These are phyloP conservation scores for Epizoanthus stellaris DNA, from an alignment of 92 coral and sea anemone species.

Conservation along the genomic window DNA sequence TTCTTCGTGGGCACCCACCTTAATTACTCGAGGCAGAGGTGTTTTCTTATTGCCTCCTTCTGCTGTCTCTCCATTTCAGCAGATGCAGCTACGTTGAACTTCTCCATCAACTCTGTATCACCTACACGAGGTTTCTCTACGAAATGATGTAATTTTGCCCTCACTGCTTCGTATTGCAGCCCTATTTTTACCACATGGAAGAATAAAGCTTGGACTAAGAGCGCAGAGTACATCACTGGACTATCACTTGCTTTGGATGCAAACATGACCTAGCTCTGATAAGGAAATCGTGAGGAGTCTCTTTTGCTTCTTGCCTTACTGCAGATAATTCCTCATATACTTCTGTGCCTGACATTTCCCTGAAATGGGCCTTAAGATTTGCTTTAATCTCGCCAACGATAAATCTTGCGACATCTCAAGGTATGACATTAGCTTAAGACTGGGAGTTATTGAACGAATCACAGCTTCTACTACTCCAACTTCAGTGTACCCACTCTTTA, in stretches of 20 bases:
- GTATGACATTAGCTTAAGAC: constrained; percentile 54
- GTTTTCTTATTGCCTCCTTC: constrained; percentile 30
- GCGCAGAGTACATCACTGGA: constrained; percentile 53
- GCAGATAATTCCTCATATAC: constrained; percentile 63
- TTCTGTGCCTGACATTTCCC: constrained; percentile 4
- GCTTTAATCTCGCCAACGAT: constrained; percentile 46
- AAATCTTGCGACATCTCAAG: constrained; percentile 52
- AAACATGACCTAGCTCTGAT: constrained; percentile 58
- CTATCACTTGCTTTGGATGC: constrained; percentile 56
- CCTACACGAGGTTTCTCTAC: constrained; percentile 44
- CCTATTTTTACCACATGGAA: constrained; percentile 64
- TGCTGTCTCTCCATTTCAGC: constrained; percentile 43
- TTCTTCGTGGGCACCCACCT: background rate
- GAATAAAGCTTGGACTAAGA: constrained; percentile 58
- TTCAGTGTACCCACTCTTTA: constrained; percentile 57
- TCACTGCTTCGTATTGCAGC: constrained; percentile 45
- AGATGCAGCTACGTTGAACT: constrained; percentile 41
- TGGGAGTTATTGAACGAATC: constrained; percentile 56
- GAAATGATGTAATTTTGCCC: constrained; percentile 55
- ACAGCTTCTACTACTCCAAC: constrained; percentile 62
- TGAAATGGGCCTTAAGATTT: background rate
- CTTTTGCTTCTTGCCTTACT: constrained; percentile 49
- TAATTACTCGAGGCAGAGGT: background rate
- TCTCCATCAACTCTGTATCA: constrained; percentile 61
- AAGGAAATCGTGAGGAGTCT: constrained; percentile 67